Percentiles rank a stretch among this genome's conserved stretches.
These are phyloP conservation scores for Zophobas morio DNA, from an alignment of 1,140 invertebrate genomes.

Conservation along the genomic window DNA sequence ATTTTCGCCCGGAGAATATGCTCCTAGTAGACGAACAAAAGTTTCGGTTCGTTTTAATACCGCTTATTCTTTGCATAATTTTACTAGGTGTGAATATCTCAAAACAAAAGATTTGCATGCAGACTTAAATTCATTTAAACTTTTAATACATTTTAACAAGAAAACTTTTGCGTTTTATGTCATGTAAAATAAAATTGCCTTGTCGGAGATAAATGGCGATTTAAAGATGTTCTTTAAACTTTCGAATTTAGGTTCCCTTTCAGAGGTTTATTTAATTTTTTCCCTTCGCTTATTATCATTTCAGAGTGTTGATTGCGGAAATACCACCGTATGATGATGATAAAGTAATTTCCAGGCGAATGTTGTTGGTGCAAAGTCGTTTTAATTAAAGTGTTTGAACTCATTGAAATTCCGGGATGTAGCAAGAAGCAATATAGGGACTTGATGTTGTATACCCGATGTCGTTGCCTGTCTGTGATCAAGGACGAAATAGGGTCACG, in stretches of 20 bases:
- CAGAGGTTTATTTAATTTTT: conserved; percentile 20
- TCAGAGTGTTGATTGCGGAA: conserved; percentile 15
- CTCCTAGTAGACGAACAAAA: conserved; percentile 24
- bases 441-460: conserved; percentile 29
- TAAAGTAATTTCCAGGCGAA: conserved; percentile 19
- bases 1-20: conserved; percentile 10
- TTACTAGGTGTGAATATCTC: conserved; percentile 38
- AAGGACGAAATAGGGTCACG: conserved; percentile 29
- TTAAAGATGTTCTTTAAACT: conserved; percentile 33
- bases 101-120: conserved; percentile 40
- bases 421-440: conserved; percentile 38
- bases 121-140: conserved; percentile 43
- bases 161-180: conserved; percentile 36
- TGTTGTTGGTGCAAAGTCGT: conserved; percentile 32
- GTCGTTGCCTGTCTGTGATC: conserved; percentile 22
- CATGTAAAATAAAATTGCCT: conserved; percentile 39
- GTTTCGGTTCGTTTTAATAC: conserved; percentile 21
- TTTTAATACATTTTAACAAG: conserved; percentile 41
- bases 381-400: conserved; percentile 35
- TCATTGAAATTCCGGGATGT: conserved; percentile 40
- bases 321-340: conserved; percentile 17
- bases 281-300: conserved; percentile 15
- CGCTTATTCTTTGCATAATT: conserved; percentile 28
- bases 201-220: conserved; percentile 38
- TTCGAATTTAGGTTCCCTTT: conserved; percentile 12